These are phyloP conservation scores for Auanema freiburgensis DNA, from an alignment of 2,888 invertebrate species.

Conservation along the genomic window DNA sequence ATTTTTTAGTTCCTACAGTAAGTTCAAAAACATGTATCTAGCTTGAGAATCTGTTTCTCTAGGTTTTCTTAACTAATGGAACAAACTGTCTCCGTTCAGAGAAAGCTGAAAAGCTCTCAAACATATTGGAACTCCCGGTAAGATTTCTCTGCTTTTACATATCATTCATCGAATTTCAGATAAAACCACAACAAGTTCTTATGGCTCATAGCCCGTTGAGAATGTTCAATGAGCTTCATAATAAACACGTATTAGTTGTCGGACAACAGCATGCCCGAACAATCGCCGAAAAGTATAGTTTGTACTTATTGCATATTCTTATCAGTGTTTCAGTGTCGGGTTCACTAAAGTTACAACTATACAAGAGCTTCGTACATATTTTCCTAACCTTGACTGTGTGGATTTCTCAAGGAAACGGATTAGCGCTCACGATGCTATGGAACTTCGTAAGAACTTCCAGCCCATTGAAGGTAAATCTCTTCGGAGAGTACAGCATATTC, in stretches of 20 bases:
- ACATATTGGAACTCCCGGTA: slow-evolving; percentile 71
- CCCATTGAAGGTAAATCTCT: slow-evolving; percentile 32
- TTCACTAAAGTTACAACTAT: slow-evolving; percentile 72
- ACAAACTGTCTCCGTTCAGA: slow-evolving; percentile 71
- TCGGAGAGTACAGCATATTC: neutral
- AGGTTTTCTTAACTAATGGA: slow-evolving; percentile 73
- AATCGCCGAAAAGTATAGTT: slow-evolving; percentile 67
- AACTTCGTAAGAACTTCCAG: slow-evolving; percentile 27
- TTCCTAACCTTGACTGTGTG: slow-evolving; percentile 73
- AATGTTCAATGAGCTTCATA: slow-evolving; percentile 72
- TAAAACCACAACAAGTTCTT: slow-evolving; percentile 72
- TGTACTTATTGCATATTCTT: slow-evolving; percentile 11
- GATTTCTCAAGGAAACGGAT: slow-evolving; percentile 66
- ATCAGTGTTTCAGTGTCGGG: too few species aligned
- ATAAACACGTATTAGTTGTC: slow-evolving; percentile 72
- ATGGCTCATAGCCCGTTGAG: slow-evolving; percentile 74
- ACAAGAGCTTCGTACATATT: slow-evolving; percentile 70
- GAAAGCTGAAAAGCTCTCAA: slow-evolving; percentile 72
- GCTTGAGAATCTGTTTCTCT: slow-evolving; percentile 3
- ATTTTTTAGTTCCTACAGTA: slow-evolving; percentile 71
- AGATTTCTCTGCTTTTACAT: slow-evolving; percentile 39
- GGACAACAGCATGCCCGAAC: slow-evolving; percentile 71
- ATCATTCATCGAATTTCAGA: slow-evolving; percentile 60
- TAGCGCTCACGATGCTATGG: slow-evolving; percentile 29
- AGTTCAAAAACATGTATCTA: neutral